Conservation (phyloP, 2,113 vertebrate genomes). For the Nibea albiflora region DNA sequence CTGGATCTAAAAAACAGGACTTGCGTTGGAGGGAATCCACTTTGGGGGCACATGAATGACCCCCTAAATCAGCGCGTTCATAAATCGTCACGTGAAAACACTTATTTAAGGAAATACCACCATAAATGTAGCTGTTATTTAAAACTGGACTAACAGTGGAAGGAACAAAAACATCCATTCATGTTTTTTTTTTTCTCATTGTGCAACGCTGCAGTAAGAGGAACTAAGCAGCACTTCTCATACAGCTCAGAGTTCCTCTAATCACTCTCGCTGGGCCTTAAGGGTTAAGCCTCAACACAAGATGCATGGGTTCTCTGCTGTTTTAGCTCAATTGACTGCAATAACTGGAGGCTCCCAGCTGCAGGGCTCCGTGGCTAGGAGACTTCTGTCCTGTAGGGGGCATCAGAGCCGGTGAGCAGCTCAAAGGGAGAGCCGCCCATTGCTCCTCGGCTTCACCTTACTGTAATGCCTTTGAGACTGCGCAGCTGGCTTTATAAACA, state of each 20-base stretch:
- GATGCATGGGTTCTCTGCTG: conserved; percentile 11
- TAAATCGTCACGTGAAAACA: not conserved
- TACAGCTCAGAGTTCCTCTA: not conserved
- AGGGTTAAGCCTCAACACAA: conserved; percentile 3
- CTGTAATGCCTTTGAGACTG: conserved; percentile 5
- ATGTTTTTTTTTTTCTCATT: conserved; percentile 8
- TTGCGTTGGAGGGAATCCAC: not conserved
- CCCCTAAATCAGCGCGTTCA: not conserved
- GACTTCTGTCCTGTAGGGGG: conserved; percentile 73
- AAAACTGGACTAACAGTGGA: not conserved
- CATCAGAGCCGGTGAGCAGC: conserved; percentile 58
- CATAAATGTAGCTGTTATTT: not conserved
- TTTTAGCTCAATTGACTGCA: conserved; percentile 39
- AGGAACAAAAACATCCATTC: conserved; percentile 3
- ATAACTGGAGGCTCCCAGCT: conserved; percentile 42
- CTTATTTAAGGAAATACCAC: not conserved
- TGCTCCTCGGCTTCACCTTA: conserved; percentile 38
- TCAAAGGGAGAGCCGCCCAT: conserved; percentile 5
- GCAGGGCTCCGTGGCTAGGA: conserved; percentile 23
- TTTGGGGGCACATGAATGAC: not conserved
- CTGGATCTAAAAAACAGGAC: not conserved
- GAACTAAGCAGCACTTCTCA: conserved; percentile 34
- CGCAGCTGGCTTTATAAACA: conserved; percentile 50
- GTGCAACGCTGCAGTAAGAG: conserved; percentile 26
- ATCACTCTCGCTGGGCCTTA: not conserved